phyloP scores from a whole-genome alignment of 2,113 vertebrate genomes.

The Oryzias javanicus region DNA sequence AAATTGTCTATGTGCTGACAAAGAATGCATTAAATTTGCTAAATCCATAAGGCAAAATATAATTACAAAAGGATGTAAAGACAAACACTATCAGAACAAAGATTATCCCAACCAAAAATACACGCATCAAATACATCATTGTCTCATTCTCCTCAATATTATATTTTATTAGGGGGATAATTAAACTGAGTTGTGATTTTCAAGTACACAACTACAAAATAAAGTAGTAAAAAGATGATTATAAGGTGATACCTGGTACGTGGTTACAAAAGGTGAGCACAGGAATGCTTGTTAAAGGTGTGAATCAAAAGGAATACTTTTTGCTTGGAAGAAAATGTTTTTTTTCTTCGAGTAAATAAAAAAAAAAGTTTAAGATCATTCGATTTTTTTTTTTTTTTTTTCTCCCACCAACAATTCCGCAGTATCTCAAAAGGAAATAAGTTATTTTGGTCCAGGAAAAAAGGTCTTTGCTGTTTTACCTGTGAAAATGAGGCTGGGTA shows the following conservation, averaged over 20 bases:
- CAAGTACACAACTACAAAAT: conserved; percentile 40
- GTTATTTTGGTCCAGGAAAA: conserved; percentile 68
- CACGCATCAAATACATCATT: conserved; percentile 18
- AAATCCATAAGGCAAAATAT: conserved; percentile 22
- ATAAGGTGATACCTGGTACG: conserved; percentile 54
- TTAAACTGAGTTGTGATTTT: conserved; percentile 40
- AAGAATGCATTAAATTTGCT: conserved; percentile 16
- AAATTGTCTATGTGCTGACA: conserved; percentile 5
- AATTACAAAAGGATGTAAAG: conserved; percentile 24
- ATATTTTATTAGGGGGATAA: conserved; percentile 30
- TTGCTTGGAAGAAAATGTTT: conserved; percentile 40
- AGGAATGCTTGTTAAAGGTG: conserved; percentile 54
- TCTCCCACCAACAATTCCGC: conserved; percentile 49
- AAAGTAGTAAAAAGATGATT: conserved; percentile 54
- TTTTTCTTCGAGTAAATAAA: conserved; percentile 31
- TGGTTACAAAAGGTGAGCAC: conserved; percentile 52
- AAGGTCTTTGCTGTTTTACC: conserved; percentile 45
- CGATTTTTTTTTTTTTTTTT: conserved; percentile 36
- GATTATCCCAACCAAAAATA: conserved; percentile 20
- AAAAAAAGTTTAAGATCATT: conserved; percentile 64
- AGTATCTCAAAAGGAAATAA: conserved; percentile 60
- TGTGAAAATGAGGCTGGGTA: conserved; percentile 55
- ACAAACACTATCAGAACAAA: conserved; percentile 29
- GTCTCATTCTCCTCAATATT: conserved; percentile 21
- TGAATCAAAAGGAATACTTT: conserved; percentile 46